phyloP scores from a whole-genome alignment of 2,888 invertebrate genomes.

The Scrobipalpa atriplicella region DNA sequence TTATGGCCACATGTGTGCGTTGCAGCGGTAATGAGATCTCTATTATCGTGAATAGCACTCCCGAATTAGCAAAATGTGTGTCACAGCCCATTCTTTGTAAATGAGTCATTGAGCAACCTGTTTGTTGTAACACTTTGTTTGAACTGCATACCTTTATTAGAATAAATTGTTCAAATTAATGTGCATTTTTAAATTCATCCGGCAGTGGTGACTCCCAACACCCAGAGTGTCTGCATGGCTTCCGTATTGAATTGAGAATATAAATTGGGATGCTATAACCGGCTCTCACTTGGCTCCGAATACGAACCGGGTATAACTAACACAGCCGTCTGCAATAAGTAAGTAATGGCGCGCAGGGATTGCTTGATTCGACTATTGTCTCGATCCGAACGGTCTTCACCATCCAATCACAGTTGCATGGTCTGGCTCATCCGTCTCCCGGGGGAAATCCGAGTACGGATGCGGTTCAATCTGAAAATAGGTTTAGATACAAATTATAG shows the following conservation, averaged over 20 bases:
- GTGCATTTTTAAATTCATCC: background rate
- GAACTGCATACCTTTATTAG: background rate
- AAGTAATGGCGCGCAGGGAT: slow-evolving; percentile 33
- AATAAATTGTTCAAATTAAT: slow-evolving; percentile 1
- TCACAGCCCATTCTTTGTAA: slow-evolving; percentile 46
- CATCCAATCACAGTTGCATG: slow-evolving; percentile 45
- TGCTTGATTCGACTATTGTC: slow-evolving; percentile 46
- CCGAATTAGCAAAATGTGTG: slow-evolving; percentile 47
- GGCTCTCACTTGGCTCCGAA: background rate
- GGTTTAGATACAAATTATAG: slow-evolving; percentile 29
- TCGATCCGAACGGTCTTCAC: slow-evolving; percentile 44
- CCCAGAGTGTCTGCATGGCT: slow-evolving; percentile 4
- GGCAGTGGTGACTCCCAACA: background rate
- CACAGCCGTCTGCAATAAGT: slow-evolving; percentile 16
- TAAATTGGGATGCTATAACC: background rate
- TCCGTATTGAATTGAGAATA: slow-evolving; percentile 13
- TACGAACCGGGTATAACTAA: background rate
- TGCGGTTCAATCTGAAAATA: slow-evolving; percentile 55
- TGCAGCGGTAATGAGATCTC: slow-evolving; percentile 61
- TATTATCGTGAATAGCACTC: slow-evolving; percentile 51
- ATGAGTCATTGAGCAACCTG: slow-evolving; percentile 18
- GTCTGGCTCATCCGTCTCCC: slow-evolving; percentile 47
- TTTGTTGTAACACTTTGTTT: slow-evolving; percentile 6
- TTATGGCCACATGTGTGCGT: slow-evolving; percentile 63
- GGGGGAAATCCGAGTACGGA: slow-evolving; percentile 53